phyloP scores from a whole-genome alignment of 2,888 invertebrate species.

The Incurvaria masculella region DNA sequence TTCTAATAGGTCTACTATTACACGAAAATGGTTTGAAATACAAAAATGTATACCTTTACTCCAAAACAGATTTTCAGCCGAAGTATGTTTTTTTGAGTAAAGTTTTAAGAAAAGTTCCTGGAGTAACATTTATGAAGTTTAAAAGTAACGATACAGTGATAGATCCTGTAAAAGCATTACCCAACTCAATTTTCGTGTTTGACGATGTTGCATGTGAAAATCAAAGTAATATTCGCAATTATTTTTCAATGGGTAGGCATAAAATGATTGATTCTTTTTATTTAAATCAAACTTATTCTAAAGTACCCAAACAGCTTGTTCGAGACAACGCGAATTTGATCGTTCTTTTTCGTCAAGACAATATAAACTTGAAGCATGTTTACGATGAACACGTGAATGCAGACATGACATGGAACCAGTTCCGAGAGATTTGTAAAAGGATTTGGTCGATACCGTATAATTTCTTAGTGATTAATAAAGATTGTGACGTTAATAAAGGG shows the following conservation, averaged over 20 bases:
- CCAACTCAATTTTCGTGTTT: constrained; percentile 19
- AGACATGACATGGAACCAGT: constrained; percentile 17
- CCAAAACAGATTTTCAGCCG: constrained; percentile 13
- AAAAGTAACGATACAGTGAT: constrained; percentile 10
- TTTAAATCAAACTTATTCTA: constrained; percentile 21
- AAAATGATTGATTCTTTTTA: constrained; percentile 18
- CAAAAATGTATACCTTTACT: constrained; percentile 8
- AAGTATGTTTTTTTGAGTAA: constrained; percentile 13
- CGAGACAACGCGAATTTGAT: constrained; percentile 19
- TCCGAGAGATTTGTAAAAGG: constrained; percentile 14
- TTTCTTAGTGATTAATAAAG: constrained; percentile 18
- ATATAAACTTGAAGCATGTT: constrained; percentile 20
- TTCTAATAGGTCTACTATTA: constrained; percentile 15
- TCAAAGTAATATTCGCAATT: constrained; percentile 9
- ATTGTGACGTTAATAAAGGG: constrained; percentile 16
- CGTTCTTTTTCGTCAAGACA: constrained; percentile 21
- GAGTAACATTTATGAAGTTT: neutral
- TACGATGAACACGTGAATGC: constrained; percentile 18
- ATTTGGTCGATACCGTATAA: constrained; percentile 11
- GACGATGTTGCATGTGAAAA: constrained; percentile 20
- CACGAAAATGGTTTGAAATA: constrained; percentile 13
- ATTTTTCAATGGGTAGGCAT: constrained; percentile 17
- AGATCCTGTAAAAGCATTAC: constrained; percentile 9
- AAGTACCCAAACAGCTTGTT: constrained; percentile 21
- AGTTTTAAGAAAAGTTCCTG: constrained; percentile 7